phyloP scores from a whole-genome alignment of 2,888 invertebrate genomes.

The Lithodes maja region DNA sequence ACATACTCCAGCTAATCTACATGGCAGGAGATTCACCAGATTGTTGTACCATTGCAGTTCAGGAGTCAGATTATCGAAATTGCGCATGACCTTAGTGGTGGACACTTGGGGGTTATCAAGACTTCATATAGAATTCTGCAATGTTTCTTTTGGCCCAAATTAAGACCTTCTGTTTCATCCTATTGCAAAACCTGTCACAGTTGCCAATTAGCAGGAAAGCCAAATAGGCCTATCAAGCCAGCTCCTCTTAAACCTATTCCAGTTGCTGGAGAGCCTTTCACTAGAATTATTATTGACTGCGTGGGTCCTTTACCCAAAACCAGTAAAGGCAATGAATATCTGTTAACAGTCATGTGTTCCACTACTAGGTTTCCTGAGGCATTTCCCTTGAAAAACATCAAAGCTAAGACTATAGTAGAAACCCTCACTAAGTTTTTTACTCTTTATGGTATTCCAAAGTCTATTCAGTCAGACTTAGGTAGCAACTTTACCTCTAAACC shows the following conservation, averaged over 20 bases:
- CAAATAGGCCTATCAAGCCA: slow-evolving; percentile 1
- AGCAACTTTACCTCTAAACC: slow-evolving; percentile 20
- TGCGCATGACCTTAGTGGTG: slow-evolving; percentile 24
- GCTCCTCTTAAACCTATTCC: slow-evolving; percentile 11
- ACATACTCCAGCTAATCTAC: not conserved
- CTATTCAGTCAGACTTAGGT: slow-evolving; percentile 14
- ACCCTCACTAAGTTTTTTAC: slow-evolving; percentile 19
- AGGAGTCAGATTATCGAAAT: not conserved
- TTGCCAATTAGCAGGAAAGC: slow-evolving; percentile 13
- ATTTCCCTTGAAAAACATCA: slow-evolving; percentile 9
- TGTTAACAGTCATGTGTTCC: slow-evolving; percentile 28
- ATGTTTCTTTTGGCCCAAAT: slow-evolving; percentile 20
- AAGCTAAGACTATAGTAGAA: not conserved
- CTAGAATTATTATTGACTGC: not conserved
- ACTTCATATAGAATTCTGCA: not conserved
- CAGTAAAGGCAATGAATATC: not conserved
- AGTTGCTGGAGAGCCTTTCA: slow-evolving; percentile 15
- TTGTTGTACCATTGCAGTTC: not conserved
- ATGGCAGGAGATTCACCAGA: slow-evolving; percentile 13
- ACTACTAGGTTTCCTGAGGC: slow-evolving; percentile 33
- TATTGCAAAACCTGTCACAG: slow-evolving; percentile 21
- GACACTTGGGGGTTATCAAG: slow-evolving; percentile 14
- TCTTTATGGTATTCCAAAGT: not conserved
- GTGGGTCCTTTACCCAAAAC: slow-evolving; percentile 26
- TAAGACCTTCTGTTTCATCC: not conserved